Evolutionary conservation across 2,797 vertebrate species (phyloP).

Genomic region (Gallinago nigripennis): DNA sequence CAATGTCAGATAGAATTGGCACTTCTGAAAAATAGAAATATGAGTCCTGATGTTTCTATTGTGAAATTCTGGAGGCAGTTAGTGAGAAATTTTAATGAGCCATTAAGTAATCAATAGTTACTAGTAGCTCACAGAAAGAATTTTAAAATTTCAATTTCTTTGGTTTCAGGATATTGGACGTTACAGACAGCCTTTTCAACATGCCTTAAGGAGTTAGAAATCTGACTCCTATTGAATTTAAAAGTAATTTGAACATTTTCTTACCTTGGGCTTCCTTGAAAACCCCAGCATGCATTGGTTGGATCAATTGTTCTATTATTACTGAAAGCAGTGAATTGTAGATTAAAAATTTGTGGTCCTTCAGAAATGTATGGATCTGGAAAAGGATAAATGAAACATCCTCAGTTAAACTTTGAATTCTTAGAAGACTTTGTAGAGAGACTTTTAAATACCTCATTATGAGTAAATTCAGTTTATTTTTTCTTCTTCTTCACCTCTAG

Average conservation of each 20-base stretch:
- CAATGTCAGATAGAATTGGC: background rate
- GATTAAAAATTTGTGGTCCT: background rate
- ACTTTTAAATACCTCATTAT: background rate
- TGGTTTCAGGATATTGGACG: background rate
- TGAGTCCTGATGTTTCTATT: background rate
- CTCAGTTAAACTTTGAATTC: background rate
- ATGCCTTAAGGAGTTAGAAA: background rate
- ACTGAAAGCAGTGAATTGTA: background rate
- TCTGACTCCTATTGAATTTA: background rate
- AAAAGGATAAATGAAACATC: background rate
- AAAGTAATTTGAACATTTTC: background rate
- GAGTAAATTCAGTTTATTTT: background rate
- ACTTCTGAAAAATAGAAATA: conserved; percentile 25
- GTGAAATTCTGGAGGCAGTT: background rate
- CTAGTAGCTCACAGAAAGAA: background rate
- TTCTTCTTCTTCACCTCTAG: background rate
- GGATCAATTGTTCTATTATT: background rate
- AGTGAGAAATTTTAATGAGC: conserved; percentile 17
- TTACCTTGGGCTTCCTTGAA: background rate
- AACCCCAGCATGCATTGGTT: background rate
- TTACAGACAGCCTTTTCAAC: background rate
- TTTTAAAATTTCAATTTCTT: conserved; percentile 28
- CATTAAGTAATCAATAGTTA: conserved; percentile 24
- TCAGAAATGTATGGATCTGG: background rate
- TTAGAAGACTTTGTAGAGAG: background rate